phyloP scores from a whole-genome alignment of 2,113 vertebrate species.

The Psilopsiagon aurifrons region DNA sequence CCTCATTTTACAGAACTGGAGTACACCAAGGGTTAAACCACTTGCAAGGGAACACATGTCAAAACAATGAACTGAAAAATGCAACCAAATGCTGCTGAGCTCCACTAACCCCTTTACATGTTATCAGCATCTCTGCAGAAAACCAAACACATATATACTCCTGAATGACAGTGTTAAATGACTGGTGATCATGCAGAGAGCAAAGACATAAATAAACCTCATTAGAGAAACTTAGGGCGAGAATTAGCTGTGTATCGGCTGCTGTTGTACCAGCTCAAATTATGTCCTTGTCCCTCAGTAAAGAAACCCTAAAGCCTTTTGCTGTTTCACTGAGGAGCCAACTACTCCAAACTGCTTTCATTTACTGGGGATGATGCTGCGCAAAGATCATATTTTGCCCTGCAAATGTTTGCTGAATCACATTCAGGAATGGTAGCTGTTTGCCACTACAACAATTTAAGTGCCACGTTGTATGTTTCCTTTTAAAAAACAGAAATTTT shows the following conservation, averaged over 20 bases:
- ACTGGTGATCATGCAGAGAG: background rate
- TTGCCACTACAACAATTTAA: background rate
- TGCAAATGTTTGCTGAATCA: background rate
- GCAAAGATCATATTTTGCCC: background rate
- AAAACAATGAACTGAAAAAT: constrained; percentile 3
- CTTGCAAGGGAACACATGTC: background rate
- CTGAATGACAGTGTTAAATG: background rate
- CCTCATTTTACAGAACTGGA: background rate
- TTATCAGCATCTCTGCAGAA: background rate
- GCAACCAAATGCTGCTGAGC: background rate
- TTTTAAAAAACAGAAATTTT: background rate
- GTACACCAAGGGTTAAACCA: background rate
- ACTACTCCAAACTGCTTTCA: background rate
- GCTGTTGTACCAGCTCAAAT: background rate
- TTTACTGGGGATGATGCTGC: background rate
- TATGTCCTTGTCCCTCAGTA: background rate
- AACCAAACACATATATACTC: background rate
- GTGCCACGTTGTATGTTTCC: background rate
- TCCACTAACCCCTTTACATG: background rate
- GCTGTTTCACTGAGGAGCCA: background rate
- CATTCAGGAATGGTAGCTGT: background rate
- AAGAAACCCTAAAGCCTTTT: background rate
- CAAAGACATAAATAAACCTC: background rate
- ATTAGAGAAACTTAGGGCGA: background rate
- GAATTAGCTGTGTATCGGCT: background rate